phyloP scores from a whole-genome alignment of 2,113 vertebrate genomes.

The Passerina amoena region DNA sequence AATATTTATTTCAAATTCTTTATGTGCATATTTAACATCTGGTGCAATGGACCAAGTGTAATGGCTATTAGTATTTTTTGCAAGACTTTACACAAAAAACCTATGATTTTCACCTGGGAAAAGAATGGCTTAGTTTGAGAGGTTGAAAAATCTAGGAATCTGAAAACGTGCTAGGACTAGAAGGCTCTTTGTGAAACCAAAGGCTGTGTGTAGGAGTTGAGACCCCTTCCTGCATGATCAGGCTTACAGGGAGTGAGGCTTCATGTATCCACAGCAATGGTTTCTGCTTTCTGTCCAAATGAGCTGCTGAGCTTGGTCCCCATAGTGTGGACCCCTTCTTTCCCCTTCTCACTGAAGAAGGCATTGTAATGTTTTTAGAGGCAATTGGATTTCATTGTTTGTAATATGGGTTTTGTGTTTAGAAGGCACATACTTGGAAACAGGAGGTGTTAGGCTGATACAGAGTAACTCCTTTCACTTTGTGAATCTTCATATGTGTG shows the following conservation, averaged over 20 bases:
- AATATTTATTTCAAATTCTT: background rate
- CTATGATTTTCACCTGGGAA: background rate
- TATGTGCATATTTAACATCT: background rate
- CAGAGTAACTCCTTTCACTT: background rate
- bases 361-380: background rate
- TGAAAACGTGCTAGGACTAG: background rate
- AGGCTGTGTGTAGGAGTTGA: background rate
- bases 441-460: background rate
- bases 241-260: background rate
- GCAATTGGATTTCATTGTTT: background rate
- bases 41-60: background rate
- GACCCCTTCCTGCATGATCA: background rate
- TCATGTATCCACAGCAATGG: background rate
- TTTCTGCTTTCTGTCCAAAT: background rate
- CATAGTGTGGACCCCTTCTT: background rate
- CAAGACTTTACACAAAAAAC: background rate
- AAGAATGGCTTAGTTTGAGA: background rate
- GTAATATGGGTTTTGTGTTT: background rate
- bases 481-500: accelerated
- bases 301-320: background rate
- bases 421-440: background rate
- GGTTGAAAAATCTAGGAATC: background rate
- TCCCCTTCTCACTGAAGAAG: background rate
- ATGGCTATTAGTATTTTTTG: background rate
- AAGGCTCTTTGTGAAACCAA: background rate